phyloP scores from a whole-genome alignment of 2,888 invertebrate species.

The Anodontia alba region DNA sequence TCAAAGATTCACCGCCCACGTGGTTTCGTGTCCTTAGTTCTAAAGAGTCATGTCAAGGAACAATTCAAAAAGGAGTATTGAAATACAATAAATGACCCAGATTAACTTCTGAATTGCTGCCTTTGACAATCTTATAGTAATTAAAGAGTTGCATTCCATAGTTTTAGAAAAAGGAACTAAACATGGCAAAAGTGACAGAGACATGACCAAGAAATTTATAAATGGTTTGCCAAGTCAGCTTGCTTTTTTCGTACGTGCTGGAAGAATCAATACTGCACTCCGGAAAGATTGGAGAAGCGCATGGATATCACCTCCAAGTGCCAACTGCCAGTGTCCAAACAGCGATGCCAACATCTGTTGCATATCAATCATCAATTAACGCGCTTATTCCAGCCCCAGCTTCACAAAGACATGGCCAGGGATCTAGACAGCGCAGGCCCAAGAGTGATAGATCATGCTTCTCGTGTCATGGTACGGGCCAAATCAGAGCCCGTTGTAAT shows the following conservation, averaged over 20 bases:
- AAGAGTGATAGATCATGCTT: background rate
- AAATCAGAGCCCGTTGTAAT: conserved; percentile 8
- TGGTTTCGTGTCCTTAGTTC: conserved; percentile 24
- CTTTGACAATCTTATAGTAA: conserved; percentile 31
- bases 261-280: conserved; percentile 19
- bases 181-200: conserved; percentile 27
- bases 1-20: conserved; percentile 26
- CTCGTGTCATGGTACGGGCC: background rate
- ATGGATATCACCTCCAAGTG: conserved; percentile 30
- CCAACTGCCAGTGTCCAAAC: background rate
- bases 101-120: conserved; percentile 32
- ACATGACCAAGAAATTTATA: conserved; percentile 30
- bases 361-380: background rate
- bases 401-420: no score
- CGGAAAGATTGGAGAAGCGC: no score
- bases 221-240: conserved; percentile 29
- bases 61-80: conserved; percentile 12
- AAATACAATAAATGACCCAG: conserved; percentile 9
- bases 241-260: conserved; percentile 43
- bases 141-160: conserved; percentile 34
- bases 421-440: no score
- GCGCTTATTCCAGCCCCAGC: background rate
- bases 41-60: background rate
- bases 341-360: background rate
- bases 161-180: conserved; percentile 39